Evolutionary conservation across 2,113 vertebrate genomes (phyloP).

Genomic region (Pterocles burchelli): DNA sequence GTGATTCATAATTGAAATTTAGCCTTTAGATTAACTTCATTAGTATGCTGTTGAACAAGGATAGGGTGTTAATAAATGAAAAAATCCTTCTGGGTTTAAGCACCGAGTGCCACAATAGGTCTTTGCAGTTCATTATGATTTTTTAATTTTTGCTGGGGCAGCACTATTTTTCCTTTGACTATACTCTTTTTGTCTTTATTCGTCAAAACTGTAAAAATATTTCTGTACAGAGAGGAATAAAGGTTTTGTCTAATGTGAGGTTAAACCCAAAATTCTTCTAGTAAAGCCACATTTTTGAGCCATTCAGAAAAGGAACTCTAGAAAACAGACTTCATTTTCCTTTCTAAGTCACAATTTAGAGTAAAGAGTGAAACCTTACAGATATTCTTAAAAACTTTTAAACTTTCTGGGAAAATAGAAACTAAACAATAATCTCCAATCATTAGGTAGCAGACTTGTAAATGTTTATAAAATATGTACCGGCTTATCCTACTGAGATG

Average conservation of each 20-base stretch:
- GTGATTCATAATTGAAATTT: constrained; percentile 76
- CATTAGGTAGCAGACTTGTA: neutral
- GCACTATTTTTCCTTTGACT: constrained; percentile 17
- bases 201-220: neutral
- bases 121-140: constrained; percentile 18
- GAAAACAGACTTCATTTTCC: neutral
- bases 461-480: neutral
- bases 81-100: constrained; percentile 66
- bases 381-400: neutral
- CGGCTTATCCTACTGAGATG: neutral
- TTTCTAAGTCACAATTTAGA: neutral
- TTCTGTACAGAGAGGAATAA: neutral
- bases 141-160: constrained; percentile 23
- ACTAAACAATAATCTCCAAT: neutral
- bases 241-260: neutral
- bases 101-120: constrained; percentile 13
- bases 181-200: neutral
- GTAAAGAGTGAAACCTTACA: neutral
- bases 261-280: neutral
- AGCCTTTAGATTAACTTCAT: constrained; percentile 74
- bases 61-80: constrained; percentile 70
- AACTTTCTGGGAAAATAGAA: neutral
- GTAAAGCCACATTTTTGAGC: neutral
- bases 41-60: constrained; percentile 68
- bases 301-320: neutral